phyloP scores from a whole-genome alignment of 2,113 vertebrate genomes.

The Miniopterus natalensis region DNA sequence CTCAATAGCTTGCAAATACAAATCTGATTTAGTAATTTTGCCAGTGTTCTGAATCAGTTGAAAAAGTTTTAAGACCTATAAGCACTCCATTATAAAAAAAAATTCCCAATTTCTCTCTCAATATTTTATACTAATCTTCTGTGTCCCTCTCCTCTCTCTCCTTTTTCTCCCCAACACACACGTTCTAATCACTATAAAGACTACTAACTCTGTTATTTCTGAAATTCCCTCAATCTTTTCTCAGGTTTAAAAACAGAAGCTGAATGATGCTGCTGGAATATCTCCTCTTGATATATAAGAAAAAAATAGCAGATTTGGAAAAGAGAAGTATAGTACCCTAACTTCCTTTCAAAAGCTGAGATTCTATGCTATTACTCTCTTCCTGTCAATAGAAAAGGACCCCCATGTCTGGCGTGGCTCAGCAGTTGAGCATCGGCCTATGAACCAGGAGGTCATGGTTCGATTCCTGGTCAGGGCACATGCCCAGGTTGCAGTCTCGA shows the following conservation, averaged over 20 bases:
- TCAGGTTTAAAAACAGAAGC: neutral
- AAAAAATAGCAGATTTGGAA: neutral
- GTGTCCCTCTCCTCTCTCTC: neutral
- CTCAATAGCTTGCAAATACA: neutral
- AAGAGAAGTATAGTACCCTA: neutral
- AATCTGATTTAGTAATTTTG: constrained; percentile 10
- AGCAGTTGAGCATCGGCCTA: no score
- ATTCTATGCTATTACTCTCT: neutral
- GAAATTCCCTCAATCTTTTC: neutral
- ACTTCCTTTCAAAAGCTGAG: neutral
- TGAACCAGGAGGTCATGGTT: no score
- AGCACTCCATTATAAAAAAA: neutral
- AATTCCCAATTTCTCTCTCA: neutral
- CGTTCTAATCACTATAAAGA: neutral
- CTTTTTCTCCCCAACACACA: neutral
- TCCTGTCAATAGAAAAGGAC: neutral
- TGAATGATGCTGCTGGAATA: neutral
- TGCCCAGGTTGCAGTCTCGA: no score
- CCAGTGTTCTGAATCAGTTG: neutral
- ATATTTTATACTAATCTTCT: neutral
- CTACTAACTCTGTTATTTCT: neutral
- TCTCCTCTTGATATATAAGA: neutral
- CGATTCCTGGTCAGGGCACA: no score
- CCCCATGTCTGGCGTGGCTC: no score
- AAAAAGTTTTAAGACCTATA: neutral